These are phyloP conservation scores for Oligia latruncula DNA, from an alignment of 2,888 invertebrate genomes.

Conservation along the genomic window DNA sequence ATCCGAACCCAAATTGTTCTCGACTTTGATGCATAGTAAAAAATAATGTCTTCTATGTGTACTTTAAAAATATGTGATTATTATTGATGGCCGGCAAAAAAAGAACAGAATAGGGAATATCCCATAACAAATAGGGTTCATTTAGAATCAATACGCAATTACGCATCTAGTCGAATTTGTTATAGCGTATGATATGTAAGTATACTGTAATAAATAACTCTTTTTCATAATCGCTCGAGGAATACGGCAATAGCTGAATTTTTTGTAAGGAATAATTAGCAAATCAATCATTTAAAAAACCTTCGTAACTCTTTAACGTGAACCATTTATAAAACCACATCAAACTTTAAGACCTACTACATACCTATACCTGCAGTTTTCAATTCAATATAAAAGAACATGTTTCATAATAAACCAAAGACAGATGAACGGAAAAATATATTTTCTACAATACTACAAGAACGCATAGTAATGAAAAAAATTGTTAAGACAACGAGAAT, in stretches of 20 bases:
- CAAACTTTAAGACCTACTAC: background rate
- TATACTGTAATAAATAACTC: background rate
- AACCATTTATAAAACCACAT: background rate
- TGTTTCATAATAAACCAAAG: background rate
- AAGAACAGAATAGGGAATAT: no score
- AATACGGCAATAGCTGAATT: background rate
- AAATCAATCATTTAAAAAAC: background rate
- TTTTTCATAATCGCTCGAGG: background rate
- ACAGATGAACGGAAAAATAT: background rate
- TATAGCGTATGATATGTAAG: background rate
- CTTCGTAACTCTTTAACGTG: background rate
- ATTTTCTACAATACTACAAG: background rate
- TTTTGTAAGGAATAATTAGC: background rate
- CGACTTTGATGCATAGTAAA: no score
- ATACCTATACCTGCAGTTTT: conserved; percentile 3
- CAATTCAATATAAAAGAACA: background rate
- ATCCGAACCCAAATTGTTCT: no score
- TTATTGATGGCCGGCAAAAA: no score
- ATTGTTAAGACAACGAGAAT: background rate
- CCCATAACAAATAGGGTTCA: background rate
- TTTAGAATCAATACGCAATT: background rate
- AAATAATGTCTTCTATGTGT: no score
- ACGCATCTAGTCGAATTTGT: background rate
- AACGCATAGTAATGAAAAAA: background rate
- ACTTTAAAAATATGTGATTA: no score